Conservation (phyloP, 2,888 invertebrate genomes). For the Sericinus montela region DNA sequence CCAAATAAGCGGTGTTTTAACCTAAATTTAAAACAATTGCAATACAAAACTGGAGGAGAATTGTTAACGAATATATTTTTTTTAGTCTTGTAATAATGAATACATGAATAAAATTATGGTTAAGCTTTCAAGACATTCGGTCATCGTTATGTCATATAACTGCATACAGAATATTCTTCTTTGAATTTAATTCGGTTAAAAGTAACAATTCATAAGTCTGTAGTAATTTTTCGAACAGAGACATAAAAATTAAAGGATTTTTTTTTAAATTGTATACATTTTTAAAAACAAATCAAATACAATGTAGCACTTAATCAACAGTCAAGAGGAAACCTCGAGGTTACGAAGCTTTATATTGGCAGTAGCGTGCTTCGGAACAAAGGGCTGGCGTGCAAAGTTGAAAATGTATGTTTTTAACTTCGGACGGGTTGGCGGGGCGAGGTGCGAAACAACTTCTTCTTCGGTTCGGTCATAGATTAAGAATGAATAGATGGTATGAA, state of each 20-base stretch:
- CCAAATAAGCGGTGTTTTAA: too few relatives aligned
- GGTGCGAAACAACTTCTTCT: constrained; percentile 37
- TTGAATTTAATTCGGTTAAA: too few relatives aligned
- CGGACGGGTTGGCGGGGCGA: constrained; percentile 31
- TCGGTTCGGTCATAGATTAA: constrained; percentile 30
- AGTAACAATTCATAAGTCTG: neutral
- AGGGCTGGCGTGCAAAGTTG: constrained; percentile 40
- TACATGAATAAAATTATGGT: too few relatives aligned
- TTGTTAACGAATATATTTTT: too few relatives aligned
- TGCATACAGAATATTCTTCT: too few relatives aligned
- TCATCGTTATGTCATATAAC: too few relatives aligned
- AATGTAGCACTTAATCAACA: constrained; percentile 10
- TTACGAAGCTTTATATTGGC: constrained; percentile 22
- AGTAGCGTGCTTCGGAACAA: constrained; percentile 26
- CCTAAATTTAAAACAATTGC: too few relatives aligned
- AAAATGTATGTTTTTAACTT: constrained; percentile 54
- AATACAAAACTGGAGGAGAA: too few relatives aligned
- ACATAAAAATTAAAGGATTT: neutral
- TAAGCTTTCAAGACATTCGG: too few relatives aligned
- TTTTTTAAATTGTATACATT: neutral
- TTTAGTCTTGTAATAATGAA: too few relatives aligned
- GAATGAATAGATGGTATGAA: constrained; percentile 6
- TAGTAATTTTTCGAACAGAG: neutral
- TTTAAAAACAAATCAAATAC: too few relatives aligned
- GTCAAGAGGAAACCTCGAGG: constrained; percentile 3